phyloP scores from a whole-genome alignment of 2,797 vertebrate species.

The Aulostomus chinensis region DNA sequence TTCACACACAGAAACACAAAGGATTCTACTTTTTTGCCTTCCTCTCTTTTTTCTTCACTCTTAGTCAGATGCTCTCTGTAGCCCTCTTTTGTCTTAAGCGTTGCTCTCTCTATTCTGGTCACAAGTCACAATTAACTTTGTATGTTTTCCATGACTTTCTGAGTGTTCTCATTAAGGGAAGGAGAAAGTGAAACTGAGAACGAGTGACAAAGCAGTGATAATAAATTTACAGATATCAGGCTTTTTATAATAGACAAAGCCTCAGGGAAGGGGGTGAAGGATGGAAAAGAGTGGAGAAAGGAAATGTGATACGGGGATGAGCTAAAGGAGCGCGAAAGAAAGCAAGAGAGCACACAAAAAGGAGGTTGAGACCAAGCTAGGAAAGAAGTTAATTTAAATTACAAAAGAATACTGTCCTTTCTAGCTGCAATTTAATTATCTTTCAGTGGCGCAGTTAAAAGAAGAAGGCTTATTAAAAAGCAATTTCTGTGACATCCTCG shows the following conservation, averaged over 20 bases:
- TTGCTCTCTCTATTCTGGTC: slow-evolving; percentile 30
- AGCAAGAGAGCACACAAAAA: slow-evolving; percentile 54
- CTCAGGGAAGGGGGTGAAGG: slow-evolving; percentile 51
- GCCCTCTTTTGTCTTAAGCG: slow-evolving; percentile 8
- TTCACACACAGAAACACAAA: slow-evolving; percentile 26
- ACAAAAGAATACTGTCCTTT: slow-evolving; percentile 86
- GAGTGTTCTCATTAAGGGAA: slow-evolving; percentile 47
- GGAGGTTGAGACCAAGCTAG: slow-evolving; percentile 55
- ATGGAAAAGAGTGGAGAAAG: slow-evolving; percentile 40
- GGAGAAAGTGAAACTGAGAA: slow-evolving; percentile 33
- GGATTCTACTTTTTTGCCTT: slow-evolving; percentile 9
- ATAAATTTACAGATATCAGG: slow-evolving; percentile 72
- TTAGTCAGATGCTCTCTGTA: slow-evolving; percentile 7
- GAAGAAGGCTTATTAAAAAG: slow-evolving; percentile 84
- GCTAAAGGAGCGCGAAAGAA: slow-evolving; percentile 62
- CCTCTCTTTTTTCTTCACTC: slow-evolving; percentile 11
- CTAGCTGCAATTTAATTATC: slow-evolving; percentile 85
- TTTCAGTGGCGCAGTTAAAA: slow-evolving; percentile 81
- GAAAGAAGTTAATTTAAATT: slow-evolving; percentile 84
- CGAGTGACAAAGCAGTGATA: slow-evolving; percentile 43
- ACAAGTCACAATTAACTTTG: slow-evolving; percentile 60
- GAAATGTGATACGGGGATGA: slow-evolving; percentile 71
- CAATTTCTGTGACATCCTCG: slow-evolving; percentile 81
- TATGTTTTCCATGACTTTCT: slow-evolving; percentile 28
- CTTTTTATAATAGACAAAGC: slow-evolving; percentile 75